A percentile compares a stretch with the other conserved stretches of the same genome.
Evolutionary conservation across 1,140 invertebrate genomes (phyloP).

Genomic region (Leptinotarsa lineolata): DNA sequence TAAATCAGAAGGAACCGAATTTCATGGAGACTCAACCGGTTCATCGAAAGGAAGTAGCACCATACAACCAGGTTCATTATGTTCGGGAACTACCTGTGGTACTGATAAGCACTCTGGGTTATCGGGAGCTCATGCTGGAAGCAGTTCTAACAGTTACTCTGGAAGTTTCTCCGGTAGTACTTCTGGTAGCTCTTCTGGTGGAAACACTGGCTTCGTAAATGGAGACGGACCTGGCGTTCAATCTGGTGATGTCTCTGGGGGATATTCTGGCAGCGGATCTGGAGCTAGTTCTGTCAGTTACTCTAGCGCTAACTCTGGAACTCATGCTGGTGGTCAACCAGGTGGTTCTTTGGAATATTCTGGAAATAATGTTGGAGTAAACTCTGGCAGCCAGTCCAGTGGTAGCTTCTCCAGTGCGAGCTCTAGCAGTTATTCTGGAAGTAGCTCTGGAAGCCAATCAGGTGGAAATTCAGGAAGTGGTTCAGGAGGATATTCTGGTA

Average conservation of each 20-base stretch:
- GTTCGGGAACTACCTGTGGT: neutral
- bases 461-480: neutral
- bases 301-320: slow-evolving; percentile 3
- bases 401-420: neutral
- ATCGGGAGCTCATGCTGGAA: neutral
- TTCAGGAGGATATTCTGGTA: neutral
- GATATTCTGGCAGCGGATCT: neutral
- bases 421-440: neutral
- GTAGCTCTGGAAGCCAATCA: neutral
- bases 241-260: neutral
- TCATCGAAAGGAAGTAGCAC: neutral
- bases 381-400: neutral
- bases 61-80: neutral
- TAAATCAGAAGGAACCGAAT: neutral
- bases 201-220: neutral
- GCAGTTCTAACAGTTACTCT: neutral
- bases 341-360: too few species aligned
- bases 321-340: neutral
- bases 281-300: neutral
- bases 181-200: neutral
- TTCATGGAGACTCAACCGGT: neutral
- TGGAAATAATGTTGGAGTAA: neutral
- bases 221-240: neutral
- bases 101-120: too few species aligned
- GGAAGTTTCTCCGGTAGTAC: neutral